These are phyloP conservation scores for Aphidius gifuensis DNA, from an alignment of 1,140 invertebrate species.

Conservation along the genomic window DNA sequence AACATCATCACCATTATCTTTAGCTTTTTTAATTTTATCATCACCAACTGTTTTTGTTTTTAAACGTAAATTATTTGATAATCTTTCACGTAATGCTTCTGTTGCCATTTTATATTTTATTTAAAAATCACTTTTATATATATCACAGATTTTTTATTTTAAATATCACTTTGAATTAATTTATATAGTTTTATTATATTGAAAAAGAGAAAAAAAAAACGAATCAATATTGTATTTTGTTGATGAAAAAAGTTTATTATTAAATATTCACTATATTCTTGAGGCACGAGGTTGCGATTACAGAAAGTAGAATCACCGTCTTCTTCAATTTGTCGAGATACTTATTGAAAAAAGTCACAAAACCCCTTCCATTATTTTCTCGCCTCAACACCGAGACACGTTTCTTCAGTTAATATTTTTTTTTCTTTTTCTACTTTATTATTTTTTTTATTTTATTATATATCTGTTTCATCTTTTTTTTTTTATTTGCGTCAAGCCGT, in stretches of 20 bases:
- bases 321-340: conserved; percentile 25
- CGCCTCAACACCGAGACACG: background rate
- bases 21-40: conserved; percentile 55
- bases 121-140: conserved; percentile 10
- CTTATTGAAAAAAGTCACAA: conserved; percentile 29
- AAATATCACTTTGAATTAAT: too few relatives aligned
- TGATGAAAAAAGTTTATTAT: too few relatives aligned
- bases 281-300: conserved; percentile 21
- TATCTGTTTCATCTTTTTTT: background rate
- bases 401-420: background rate
- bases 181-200: too few relatives aligned
- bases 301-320: conserved; percentile 18
- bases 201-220: too few relatives aligned
- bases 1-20: conserved; percentile 80
- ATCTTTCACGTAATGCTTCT: conserved; percentile 71
- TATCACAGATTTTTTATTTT: background rate
- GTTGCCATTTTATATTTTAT: conserved; percentile 61
- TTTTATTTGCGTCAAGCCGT: too few relatives aligned
- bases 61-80: conserved; percentile 69
- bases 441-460: background rate
- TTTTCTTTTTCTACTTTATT: background rate
- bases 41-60: conserved; percentile 66
- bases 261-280: background rate
- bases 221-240: too few relatives aligned
- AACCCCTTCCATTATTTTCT: conserved; percentile 6